phyloP scores from a whole-genome alignment of 2,113 vertebrate species.

The Rhombomys opimus region DNA sequence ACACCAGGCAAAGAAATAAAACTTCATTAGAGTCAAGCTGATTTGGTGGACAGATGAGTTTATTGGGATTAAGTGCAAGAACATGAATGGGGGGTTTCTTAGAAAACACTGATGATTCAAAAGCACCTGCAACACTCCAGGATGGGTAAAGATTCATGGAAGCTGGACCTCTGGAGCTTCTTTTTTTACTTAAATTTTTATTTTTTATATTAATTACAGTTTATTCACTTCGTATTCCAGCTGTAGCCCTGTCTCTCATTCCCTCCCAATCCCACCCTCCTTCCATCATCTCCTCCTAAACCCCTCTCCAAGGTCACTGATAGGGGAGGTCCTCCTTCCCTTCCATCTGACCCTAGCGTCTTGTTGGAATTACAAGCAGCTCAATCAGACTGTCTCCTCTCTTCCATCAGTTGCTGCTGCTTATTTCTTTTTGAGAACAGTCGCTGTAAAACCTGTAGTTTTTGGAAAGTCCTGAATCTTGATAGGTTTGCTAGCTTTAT shows the following conservation, averaged over 20 bases:
- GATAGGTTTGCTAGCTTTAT: background rate
- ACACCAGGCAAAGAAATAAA: background rate
- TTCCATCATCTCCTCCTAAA: too few species aligned
- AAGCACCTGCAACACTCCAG: background rate
- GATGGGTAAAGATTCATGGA: background rate
- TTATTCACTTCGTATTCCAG: too few species aligned
- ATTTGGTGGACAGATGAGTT: background rate
- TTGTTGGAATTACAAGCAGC: too few species aligned
- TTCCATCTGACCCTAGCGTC: too few species aligned
- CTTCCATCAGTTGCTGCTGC: too few species aligned
- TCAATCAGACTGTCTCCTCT: background rate
- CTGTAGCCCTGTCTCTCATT: too few species aligned
- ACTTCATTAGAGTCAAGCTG: background rate
- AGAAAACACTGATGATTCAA: background rate
- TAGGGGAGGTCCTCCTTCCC: too few species aligned
- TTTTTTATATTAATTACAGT: too few species aligned
- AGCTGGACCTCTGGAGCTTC: background rate
- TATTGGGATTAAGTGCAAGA: background rate
- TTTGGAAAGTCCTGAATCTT: background rate
- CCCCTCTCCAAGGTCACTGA: too few species aligned
- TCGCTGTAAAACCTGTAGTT: too few species aligned
- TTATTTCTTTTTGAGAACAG: background rate
- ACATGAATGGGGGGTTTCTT: background rate
- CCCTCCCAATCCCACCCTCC: too few species aligned
- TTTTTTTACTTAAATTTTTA: too few species aligned